Conservation (phyloP, 2,888 invertebrate species). For the Cephalotes varians region DNA sequence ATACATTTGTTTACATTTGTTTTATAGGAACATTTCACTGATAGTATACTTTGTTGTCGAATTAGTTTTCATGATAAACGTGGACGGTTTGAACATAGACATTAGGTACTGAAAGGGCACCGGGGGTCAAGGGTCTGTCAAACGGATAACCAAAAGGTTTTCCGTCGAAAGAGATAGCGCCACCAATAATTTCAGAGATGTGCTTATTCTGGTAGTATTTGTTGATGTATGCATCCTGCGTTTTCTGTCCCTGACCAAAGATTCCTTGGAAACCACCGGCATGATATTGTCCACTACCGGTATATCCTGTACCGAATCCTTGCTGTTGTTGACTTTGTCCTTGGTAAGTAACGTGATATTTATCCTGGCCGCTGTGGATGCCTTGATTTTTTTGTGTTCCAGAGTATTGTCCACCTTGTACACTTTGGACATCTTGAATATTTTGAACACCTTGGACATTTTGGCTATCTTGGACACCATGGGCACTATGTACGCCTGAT, state of each 20-base stretch:
- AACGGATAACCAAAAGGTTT: slow-evolving; percentile 88
- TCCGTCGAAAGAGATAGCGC: slow-evolving; percentile 85
- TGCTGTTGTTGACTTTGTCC: slow-evolving; percentile 46
- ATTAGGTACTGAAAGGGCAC: slow-evolving; percentile 85
- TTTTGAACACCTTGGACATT: no score
- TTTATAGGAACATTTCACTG: slow-evolving; percentile 64
- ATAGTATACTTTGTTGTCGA: slow-evolving; percentile 68
- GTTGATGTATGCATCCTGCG: slow-evolving; percentile 75
- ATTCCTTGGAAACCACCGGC: slow-evolving; percentile 76
- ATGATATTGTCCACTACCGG: slow-evolving; percentile 67
- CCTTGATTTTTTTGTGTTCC: slow-evolving; percentile 45
- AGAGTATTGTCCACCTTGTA: slow-evolving; percentile 2
- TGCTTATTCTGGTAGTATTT: slow-evolving; percentile 78
- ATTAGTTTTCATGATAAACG: slow-evolving; percentile 87
- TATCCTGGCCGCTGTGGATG: background rate
- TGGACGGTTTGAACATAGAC: slow-evolving; percentile 86
- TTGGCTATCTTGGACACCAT: slow-evolving; percentile 26
- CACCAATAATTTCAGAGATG: slow-evolving; percentile 81
- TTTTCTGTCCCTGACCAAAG: slow-evolving; percentile 66
- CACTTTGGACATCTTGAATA: no score
- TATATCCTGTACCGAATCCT: slow-evolving; percentile 21
- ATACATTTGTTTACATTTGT: background rate
- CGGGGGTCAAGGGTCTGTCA: slow-evolving; percentile 86
- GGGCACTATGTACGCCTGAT: slow-evolving; percentile 44
- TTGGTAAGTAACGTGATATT: slow-evolving; percentile 28